Evolutionary conservation across 2,797 vertebrate genomes (phyloP).

Genomic region (Alca torda): DNA sequence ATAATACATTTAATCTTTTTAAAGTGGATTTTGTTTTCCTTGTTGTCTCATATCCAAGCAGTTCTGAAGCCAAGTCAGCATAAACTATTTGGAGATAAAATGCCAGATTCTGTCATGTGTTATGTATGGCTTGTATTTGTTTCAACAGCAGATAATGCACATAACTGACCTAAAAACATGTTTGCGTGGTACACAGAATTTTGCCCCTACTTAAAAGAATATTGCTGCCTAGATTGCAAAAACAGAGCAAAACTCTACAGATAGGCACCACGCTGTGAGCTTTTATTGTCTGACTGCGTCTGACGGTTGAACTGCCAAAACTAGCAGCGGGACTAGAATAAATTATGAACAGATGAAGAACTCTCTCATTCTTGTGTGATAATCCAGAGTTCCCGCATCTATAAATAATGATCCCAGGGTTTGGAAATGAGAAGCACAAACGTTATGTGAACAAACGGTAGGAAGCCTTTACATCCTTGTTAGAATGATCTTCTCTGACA

Average conservation of each 20-base stretch:
- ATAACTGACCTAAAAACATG: background rate
- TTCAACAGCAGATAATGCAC: background rate
- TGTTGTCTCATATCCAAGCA: background rate
- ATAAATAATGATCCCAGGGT: background rate
- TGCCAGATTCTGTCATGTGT: background rate
- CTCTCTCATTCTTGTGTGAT: background rate
- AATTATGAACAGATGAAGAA: slow-evolving; percentile 34
- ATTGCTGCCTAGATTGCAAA: background rate
- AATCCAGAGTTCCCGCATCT: slow-evolving; percentile 16
- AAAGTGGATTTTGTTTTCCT: background rate
- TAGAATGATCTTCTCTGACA: background rate
- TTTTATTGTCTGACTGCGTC: slow-evolving; percentile 52
- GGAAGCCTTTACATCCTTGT: background rate
- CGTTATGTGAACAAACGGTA: background rate
- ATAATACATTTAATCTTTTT: background rate
- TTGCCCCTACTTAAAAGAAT: background rate
- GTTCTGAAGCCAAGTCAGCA: background rate
- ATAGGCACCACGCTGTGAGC: slow-evolving; percentile 13
- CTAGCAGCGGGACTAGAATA: slow-evolving; percentile 1
- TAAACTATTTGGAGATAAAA: background rate
- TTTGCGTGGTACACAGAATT: background rate
- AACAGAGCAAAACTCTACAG: background rate
- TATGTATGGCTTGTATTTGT: background rate
- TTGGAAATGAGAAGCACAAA: background rate
- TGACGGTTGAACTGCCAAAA: slow-evolving; percentile 35